A percentile compares a stretch with the other conserved stretches of the same genome.
These are phyloP conservation scores for Melanostoma mellinum DNA, from an alignment of 2,888 invertebrate species.

Conservation along the genomic window DNA sequence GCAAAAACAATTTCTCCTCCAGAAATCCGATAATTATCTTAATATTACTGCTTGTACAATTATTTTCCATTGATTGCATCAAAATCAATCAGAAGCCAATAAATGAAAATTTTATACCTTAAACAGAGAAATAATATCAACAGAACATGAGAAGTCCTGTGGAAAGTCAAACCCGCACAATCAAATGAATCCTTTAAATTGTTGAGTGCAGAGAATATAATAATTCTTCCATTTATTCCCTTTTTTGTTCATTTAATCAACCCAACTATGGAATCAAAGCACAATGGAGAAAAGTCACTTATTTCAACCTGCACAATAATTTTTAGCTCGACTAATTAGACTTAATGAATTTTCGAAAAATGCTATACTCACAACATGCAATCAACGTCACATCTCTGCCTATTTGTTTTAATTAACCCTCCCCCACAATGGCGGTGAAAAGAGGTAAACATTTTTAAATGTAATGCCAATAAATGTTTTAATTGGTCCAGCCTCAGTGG, in stretches of 20 bases:
- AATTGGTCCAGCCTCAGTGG: constrained; percentile 57
- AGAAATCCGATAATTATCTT: too few species aligned
- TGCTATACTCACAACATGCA: constrained; percentile 1
- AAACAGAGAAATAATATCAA: too few species aligned
- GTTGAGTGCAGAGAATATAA: constrained; percentile 26
- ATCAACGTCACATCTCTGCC: constrained; percentile 21
- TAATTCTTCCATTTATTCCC: constrained; percentile 38
- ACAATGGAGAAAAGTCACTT: constrained; percentile 34
- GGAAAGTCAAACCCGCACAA: not conserved
- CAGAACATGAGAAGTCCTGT: too few species aligned
- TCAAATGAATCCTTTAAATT: constrained; percentile 30
- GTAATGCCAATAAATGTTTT: constrained; percentile 60
- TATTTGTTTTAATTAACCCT: constrained; percentile 64
- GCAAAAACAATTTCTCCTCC: too few species aligned
- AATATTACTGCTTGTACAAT: too few species aligned
- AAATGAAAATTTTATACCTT: too few species aligned
- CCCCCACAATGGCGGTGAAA: constrained; percentile 38
- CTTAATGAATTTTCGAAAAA: constrained; percentile 59
- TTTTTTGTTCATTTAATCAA: constrained; percentile 63
- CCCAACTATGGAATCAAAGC: constrained; percentile 61
- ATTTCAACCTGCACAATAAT: constrained; percentile 60
- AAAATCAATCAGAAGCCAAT: too few species aligned
- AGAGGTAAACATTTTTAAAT: constrained; percentile 57
- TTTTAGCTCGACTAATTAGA: constrained; percentile 63
- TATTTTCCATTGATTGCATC: too few species aligned